Conservation (phyloP, 2,797 vertebrate genomes). For the Furcifer pardalis region DNA sequence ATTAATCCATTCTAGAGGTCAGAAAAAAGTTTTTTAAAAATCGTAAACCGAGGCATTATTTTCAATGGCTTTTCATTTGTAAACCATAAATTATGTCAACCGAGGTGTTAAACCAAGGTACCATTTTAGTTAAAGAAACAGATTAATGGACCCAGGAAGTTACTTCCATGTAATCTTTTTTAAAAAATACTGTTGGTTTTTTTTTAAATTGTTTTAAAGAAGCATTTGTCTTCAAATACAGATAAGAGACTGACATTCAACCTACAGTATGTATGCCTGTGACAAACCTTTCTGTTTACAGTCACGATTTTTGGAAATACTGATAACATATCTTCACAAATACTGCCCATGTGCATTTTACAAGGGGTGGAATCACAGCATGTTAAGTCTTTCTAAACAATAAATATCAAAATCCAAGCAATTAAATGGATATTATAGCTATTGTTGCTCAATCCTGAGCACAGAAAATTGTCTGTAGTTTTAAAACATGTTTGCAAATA, state of each 20-base stretch:
- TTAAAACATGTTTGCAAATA: neutral
- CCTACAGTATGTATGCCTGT: neutral
- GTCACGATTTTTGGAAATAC: neutral
- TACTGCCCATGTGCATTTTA: no score
- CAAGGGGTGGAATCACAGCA: neutral
- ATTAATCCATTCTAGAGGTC: no score
- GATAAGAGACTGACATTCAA: no score
- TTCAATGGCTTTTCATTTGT: no score
- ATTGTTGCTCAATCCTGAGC: neutral
- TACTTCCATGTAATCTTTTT: neutral
- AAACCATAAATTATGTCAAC: no score
- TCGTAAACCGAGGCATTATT: no score
- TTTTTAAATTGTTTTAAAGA: neutral
- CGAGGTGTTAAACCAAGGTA: no score
- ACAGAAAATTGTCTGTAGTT: neutral
- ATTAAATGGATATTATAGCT: neutral
- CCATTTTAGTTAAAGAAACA: neutral
- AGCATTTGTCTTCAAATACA: neutral
- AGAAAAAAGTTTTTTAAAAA: no score
- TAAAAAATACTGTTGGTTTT: no score
- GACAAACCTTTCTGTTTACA: neutral
- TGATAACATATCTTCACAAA: neutral
- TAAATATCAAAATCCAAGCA: neutral
- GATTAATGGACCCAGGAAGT: neutral
- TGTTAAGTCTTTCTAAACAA: neutral